Evolutionary conservation across 2,113 vertebrate species (phyloP).

Genomic region (Pelmatolapia mariae): DNA sequence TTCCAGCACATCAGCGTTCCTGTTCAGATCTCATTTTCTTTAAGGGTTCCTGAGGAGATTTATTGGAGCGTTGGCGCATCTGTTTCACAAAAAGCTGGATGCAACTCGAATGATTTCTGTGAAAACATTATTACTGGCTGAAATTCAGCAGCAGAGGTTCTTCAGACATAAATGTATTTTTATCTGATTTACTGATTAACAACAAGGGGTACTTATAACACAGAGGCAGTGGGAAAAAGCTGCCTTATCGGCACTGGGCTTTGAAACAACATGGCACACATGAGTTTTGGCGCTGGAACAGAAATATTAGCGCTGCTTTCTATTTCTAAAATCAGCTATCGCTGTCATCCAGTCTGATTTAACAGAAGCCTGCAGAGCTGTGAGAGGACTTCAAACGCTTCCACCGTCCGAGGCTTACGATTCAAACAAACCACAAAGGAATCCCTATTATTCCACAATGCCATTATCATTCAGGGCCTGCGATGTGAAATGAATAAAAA

Average conservation of each 20-base stretch:
- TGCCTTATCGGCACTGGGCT: neutral
- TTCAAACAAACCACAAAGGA: slow-evolving; percentile 18
- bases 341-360: neutral
- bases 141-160: neutral
- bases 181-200: neutral
- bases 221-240: neutral
- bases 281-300: neutral
- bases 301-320: neutral
- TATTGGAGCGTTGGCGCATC: neutral
- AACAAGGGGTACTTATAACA: neutral
- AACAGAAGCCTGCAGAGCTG: neutral
- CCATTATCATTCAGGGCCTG: neutral
- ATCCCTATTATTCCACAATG: neutral
- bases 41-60: neutral
- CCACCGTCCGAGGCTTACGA: neutral
- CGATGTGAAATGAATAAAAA: neutral
- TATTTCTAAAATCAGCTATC: neutral
- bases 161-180: neutral
- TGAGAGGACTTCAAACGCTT: slow-evolving; percentile 3
- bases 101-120: neutral
- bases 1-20: neutral
- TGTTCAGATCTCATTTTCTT: neutral
- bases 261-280: neutral
- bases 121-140: neutral
- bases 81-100: neutral